These are phyloP conservation scores for Sciaenops ocellatus DNA, from an alignment of 2,797 vertebrate species.

Conservation along the genomic window DNA sequence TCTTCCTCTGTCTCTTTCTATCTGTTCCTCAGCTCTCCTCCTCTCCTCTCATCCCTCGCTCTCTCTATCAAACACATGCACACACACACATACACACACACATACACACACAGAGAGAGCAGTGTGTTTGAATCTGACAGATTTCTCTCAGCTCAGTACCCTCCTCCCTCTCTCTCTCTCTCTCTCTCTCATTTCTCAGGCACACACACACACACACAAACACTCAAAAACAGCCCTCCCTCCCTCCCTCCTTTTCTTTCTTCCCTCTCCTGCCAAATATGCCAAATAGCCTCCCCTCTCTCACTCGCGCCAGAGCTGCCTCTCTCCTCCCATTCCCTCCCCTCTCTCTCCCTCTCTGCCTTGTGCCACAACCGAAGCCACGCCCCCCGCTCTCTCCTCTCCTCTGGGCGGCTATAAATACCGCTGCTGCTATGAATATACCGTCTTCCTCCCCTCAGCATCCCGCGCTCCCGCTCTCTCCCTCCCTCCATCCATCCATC, in stretches of 20 bases:
- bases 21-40: slow-evolving; percentile 58
- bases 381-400: slow-evolving; percentile 79
- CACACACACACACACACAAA: slow-evolving; percentile 56
- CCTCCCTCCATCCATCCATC: slow-evolving; percentile 49
- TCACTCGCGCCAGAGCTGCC: slow-evolving; percentile 55
- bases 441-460: slow-evolving; percentile 86
- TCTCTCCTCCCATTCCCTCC: slow-evolving; percentile 70
- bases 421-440: slow-evolving; percentile 89
- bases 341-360: slow-evolving; percentile 63
- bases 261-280: slow-evolving; percentile 73
- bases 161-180: slow-evolving; percentile 57
- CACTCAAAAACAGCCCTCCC: slow-evolving; percentile 78
- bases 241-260: slow-evolving; percentile 48
- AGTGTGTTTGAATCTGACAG: slow-evolving; percentile 86
- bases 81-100: slow-evolving; percentile 36
- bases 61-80: slow-evolving; percentile 41
- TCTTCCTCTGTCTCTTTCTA: slow-evolving; percentile 69
- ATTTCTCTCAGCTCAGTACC: slow-evolving; percentile 83
- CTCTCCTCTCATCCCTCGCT: slow-evolving; percentile 67
- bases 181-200: slow-evolving; percentile 70
- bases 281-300: slow-evolving; percentile 66
- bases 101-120: slow-evolving; percentile 57
- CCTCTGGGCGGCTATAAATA: slow-evolving; percentile 88
- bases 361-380: slow-evolving; percentile 75
- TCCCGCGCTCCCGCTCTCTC: slow-evolving; percentile 68